Percentiles rank a stretch among this genome's conserved stretches.
Conservation (phyloP, 2,113 vertebrate genomes). For the Piaya cayana region DNA sequence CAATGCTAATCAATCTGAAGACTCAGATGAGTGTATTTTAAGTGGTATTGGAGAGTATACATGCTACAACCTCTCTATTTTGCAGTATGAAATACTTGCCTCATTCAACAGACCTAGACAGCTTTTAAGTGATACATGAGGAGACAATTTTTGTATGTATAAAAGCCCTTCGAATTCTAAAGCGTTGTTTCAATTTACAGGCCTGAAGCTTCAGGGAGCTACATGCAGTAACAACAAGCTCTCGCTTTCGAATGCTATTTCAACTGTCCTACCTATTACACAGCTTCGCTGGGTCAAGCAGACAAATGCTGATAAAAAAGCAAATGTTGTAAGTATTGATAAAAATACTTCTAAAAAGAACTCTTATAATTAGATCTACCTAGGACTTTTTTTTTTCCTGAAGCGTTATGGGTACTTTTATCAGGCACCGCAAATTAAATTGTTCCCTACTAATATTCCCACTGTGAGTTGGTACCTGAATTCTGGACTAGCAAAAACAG, state of each 20-base stretch:
- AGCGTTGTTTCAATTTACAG: conserved; percentile 52
- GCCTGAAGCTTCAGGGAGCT: conserved; percentile 93
- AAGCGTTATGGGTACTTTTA: neutral
- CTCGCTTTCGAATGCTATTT: conserved; percentile 91
- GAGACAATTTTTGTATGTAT: neutral
- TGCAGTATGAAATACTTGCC: neutral
- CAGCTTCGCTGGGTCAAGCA: conserved; percentile 96
- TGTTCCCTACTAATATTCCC: neutral
- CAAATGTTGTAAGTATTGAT: conserved; percentile 82
- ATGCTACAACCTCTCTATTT: neutral
- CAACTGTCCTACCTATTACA: conserved; percentile 91
- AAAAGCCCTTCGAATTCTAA: neutral
- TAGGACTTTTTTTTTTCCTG: neutral
- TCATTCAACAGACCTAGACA: neutral
- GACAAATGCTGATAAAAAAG: conserved; percentile 85
- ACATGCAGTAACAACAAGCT: conserved; percentile 94
- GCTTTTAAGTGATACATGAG: neutral
- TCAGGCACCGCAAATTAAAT: fast-evolving
- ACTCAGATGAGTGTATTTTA: neutral
- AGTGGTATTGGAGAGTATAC: neutral
- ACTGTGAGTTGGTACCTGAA: neutral
- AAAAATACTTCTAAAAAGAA: neutral
- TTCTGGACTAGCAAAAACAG: neutral
- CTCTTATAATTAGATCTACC: neutral
- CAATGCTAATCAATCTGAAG: neutral